phyloP scores from a whole-genome alignment of 2,113 vertebrate species.

The Chinchilla lanigera region DNA sequence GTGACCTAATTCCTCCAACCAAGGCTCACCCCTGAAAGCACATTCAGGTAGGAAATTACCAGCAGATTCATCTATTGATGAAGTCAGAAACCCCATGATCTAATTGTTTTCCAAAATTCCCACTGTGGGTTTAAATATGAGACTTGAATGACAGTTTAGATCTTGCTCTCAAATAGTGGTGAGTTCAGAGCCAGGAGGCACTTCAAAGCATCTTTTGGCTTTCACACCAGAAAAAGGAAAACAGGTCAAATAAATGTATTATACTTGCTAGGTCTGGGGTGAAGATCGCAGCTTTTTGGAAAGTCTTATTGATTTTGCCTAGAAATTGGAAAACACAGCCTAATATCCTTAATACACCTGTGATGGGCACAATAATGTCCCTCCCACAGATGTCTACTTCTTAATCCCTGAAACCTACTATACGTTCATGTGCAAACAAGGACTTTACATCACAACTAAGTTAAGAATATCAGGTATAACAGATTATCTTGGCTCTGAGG shows the following conservation, averaged over 20 bases:
- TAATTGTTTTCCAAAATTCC: not conserved
- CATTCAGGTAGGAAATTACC: not conserved
- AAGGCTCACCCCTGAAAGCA: not conserved
- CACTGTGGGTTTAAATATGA: not conserved
- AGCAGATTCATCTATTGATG: not conserved
- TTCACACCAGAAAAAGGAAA: not conserved
- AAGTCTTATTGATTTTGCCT: not conserved
- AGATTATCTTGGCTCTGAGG: not conserved
- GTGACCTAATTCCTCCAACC: not conserved
- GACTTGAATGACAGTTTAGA: not conserved
- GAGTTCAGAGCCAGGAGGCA: not conserved
- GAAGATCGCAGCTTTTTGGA: not conserved
- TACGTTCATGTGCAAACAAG: not conserved
- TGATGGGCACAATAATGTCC: not conserved
- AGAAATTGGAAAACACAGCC: not conserved
- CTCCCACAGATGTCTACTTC: not conserved
- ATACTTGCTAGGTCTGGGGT: not conserved
- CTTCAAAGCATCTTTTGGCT: not conserved
- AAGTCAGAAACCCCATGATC: not conserved
- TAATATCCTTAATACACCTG: not conserved
- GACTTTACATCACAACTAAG: not conserved
- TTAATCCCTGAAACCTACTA: not conserved
- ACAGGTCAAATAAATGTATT: not conserved
- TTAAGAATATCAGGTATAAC: not conserved
- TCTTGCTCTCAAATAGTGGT: not conserved